Evolutionary conservation across 1,140 invertebrate species (phyloP), one percentile per base, ranked within the genome.

Genomic region (Oncopodura yosiiana): DNA sequence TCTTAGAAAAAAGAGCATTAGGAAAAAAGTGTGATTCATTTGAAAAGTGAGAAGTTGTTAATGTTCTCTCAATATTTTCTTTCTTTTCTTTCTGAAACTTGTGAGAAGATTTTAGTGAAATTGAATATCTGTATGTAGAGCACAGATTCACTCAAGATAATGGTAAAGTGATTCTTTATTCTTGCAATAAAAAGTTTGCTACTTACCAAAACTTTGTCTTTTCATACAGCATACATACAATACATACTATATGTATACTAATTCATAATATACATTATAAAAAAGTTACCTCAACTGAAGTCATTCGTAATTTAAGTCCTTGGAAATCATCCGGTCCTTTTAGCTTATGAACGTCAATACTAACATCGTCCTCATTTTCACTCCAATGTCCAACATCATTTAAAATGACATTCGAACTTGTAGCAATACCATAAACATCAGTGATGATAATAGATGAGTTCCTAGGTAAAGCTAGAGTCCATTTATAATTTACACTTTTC

Each of bases 401-500:
- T 16, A 30, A 12, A 18, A 61, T 11, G 11, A 54, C 50, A 6
- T 23, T 38, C 12, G 38, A 42, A 24, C 50, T 49, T 14, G 49
- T 53, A 16, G 49, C 42, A 34, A 61, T 37, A 3, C 59, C 59
- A 56, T 45, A 61, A 29, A 57, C 34, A 41, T 56, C 39, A 29
- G 53, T 43, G 21, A 61, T 48, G 4, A 34, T 39, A 9, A 56
- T 3, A 19, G 49, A 41, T 37, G 21, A 34, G 27, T 36, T 36
- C 19, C 43, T 4, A 30, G 21, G 26, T 5, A 21, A 39, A 14
- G 32, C 53, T 11, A 60, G 29, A 21, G 53, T 56, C 58, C 48
- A 60, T 49, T 56, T 60, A 38, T 60, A 60, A 49, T 60, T 55
- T 21, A 19, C 26, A 43, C 52, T 38, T 11, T 37, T 34, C 41